These are phyloP conservation scores for Mastomys natalensis DNA, from an alignment of 2,113 vertebrate genomes.

Conservation along the genomic window DNA sequence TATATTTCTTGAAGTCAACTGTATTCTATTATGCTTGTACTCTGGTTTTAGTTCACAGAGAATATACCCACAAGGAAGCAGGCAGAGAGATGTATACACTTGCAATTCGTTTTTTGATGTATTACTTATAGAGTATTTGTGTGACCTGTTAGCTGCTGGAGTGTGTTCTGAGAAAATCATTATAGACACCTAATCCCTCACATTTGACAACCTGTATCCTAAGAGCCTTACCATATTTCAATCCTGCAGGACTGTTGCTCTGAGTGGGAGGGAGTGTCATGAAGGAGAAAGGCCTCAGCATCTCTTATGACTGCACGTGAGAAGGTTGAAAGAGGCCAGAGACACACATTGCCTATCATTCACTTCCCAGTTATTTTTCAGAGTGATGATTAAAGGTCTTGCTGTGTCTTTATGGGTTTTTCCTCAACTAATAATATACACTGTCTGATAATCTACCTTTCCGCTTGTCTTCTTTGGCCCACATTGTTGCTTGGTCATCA, in stretches of 20 bases:
- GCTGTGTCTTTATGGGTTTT: background rate
- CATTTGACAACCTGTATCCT: background rate
- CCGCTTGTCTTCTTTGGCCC: background rate
- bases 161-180: background rate
- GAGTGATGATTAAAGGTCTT: background rate
- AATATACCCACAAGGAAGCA: background rate
- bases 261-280: background rate
- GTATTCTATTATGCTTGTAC: background rate
- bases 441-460: background rate
- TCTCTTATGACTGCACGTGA: background rate
- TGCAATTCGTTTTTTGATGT: conserved; percentile 44
- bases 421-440: background rate
- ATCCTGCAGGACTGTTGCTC: background rate
- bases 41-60: background rate
- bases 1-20: background rate
- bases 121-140: background rate
- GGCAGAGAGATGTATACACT: background rate
- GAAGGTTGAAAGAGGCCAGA: background rate
- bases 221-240: background rate
- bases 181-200: background rate
- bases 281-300: background rate
- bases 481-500: background rate
- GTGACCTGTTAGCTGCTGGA: background rate
- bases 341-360: background rate
- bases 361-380: background rate